Base-by-base conservation (phyloP, 2,113 vertebrate genomes). In the Plotosus lineatus region DNA sequence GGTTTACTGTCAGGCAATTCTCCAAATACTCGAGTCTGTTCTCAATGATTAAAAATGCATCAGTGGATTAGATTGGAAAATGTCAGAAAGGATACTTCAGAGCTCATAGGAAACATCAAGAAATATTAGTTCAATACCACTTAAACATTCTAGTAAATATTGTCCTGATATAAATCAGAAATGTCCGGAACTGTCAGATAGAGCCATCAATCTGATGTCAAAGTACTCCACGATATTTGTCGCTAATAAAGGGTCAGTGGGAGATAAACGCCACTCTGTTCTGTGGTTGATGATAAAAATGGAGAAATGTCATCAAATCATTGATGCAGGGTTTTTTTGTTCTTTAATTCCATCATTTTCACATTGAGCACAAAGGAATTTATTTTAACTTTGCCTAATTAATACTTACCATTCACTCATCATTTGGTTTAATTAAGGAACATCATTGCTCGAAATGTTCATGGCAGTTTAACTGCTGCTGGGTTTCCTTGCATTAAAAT, bases 1-100 rank as follows among this genome's bases (percentile, higher is more conserved):
- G 23, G 7, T 28, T 38, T 38, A n/a, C 69, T 72, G n/a, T 50
- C 69, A 6, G 46, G 69, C 28, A 50, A 19, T 33, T 33, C 17
- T 33, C 69, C 31, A 33, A 33, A 46, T 73, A 73, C 50, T 33
- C 12, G 28, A 51, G 28, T 26, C 69, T 17, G 21, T 33, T 50
- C 36, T 68, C 69, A 1, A 48, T 50, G 9, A 71, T 71, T 72
- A 72, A 72, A 50, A 72, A 50, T 31, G 44, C 44, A 72, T 33
- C 46, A 31, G 44, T 31, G 44, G 44, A 72, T 72, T 44, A 33
- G 69, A 72, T 50, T 2, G 46, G 46, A 33, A 31, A 10, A 11
- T 28, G n/a, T 50, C 69, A 21, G 21, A 31, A 33, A 5, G 40
- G 61, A 23, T 65, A 21, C 17, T 42, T 11, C 36, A 63, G 31